Evolutionary conservation across 2,113 vertebrate species (phyloP).

Genomic region (Ageneiosus marmoratus): DNA sequence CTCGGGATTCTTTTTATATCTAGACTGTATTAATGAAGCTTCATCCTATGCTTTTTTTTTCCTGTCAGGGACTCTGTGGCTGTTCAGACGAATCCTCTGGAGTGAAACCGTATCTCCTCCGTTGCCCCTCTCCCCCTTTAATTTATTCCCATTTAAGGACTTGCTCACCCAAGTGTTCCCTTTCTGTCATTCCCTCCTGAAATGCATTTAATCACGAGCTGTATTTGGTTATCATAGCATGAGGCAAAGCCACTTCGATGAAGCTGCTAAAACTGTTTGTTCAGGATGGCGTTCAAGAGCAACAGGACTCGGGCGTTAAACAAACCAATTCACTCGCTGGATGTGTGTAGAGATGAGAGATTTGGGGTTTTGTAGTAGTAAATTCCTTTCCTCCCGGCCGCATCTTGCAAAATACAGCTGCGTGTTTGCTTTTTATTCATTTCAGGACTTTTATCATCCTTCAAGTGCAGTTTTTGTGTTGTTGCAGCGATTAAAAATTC

Average conservation of each 20-base stretch:
- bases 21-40: slow-evolving; percentile 12
- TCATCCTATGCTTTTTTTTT: not conserved
- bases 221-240: slow-evolving; percentile 53
- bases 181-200: slow-evolving; percentile 36
- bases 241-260: slow-evolving; percentile 37
- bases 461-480: not conserved
- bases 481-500: not conserved
- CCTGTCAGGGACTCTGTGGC: slow-evolving; percentile 21
- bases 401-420: slow-evolving; percentile 7
- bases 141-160: slow-evolving; percentile 60
- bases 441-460: slow-evolving; percentile 3
- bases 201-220: slow-evolving; percentile 50
- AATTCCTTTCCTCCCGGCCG: slow-evolving; percentile 6
- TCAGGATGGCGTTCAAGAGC: slow-evolving; percentile 28
- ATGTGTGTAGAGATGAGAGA: not conserved
- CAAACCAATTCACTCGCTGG: not conserved
- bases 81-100: slow-evolving; percentile 37
- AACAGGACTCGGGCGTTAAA: not conserved
- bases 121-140: slow-evolving; percentile 44
- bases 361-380: slow-evolving; percentile 23
- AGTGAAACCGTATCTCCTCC: slow-evolving; percentile 46
- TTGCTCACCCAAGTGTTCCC: slow-evolving; percentile 53
- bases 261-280: slow-evolving; percentile 50
- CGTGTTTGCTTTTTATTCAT: slow-evolving; percentile 1
- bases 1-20: not conserved